Percentiles rank a stretch among this genome's conserved stretches.
Conservation (phyloP, 1,140 invertebrate genomes). For the Artemia franciscana region DNA sequence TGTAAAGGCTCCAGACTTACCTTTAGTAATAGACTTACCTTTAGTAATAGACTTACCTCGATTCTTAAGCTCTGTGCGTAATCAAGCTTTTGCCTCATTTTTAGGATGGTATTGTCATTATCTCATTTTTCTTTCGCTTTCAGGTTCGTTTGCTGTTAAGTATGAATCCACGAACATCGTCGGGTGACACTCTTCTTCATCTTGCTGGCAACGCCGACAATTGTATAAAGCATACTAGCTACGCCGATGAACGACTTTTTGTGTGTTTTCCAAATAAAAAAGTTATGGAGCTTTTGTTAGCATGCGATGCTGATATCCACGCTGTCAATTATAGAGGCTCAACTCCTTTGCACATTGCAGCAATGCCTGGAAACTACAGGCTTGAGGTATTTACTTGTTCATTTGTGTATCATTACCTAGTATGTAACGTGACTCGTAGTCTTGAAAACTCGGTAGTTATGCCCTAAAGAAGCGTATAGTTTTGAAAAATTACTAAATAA, state of each 20-base stretch:
- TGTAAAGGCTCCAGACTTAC: too few relatives aligned
- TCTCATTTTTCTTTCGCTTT: too few relatives aligned
- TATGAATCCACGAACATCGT: slow-evolving; percentile 38
- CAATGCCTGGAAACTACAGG: slow-evolving; percentile 42
- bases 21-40: too few relatives aligned
- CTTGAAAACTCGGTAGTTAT: too few relatives aligned
- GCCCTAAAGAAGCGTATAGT: too few relatives aligned
- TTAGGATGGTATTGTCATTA: too few relatives aligned
- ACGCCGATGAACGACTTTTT: slow-evolving; percentile 41
- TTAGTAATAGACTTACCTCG: too few relatives aligned
- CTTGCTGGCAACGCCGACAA: slow-evolving; percentile 51
- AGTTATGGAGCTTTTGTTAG: slow-evolving; percentile 40
- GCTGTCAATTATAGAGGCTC: slow-evolving; percentile 45
- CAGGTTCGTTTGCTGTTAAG: slow-evolving; percentile 26
- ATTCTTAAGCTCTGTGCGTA: too few relatives aligned
- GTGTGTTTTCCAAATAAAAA: slow-evolving; percentile 43
- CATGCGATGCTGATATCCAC: slow-evolving; percentile 48
- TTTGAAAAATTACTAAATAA: too few relatives aligned
- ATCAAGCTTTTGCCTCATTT: too few relatives aligned
- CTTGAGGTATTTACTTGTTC: slow-evolving; percentile 28
- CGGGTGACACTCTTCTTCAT: slow-evolving; percentile 53
- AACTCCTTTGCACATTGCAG: slow-evolving; percentile 50
- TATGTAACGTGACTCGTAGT: neutral
- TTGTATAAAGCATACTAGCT: slow-evolving; percentile 48
- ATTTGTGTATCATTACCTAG: slow-evolving; percentile 4